These are phyloP conservation scores for Diaperis boleti DNA, from an alignment of 2,888 invertebrate species.

Conservation along the genomic window DNA sequence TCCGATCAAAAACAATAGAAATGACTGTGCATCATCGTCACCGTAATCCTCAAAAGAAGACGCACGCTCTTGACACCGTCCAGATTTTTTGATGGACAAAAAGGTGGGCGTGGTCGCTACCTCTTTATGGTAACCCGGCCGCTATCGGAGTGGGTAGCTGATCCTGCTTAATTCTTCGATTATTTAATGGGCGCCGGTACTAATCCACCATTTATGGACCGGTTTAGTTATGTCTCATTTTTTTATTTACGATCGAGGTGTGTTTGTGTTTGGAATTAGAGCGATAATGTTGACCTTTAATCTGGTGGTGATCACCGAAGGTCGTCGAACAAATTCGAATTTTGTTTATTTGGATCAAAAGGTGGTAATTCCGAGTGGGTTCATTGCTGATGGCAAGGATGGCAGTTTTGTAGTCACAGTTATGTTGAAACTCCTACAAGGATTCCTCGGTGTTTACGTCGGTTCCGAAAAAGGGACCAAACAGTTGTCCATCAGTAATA, in stretches of 20 bases:
- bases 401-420: too few species aligned
- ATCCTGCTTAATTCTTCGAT: too few species aligned
- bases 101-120: not conserved
- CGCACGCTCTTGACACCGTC: not conserved
- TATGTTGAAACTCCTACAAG: too few species aligned
- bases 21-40: not conserved
- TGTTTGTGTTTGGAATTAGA: not conserved
- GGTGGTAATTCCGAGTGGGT: too few species aligned
- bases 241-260: not conserved
- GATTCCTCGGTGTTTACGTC: too few species aligned
- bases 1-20: not conserved
- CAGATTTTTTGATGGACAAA: not conserved
- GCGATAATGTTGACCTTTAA: not conserved
- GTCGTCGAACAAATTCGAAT: too few species aligned
- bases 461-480: too few species aligned
- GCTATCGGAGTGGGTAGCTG: not conserved
- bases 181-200: too few species aligned
- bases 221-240: not conserved
- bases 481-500: too few species aligned
- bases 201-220: not conserved
- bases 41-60: conserved; percentile 6
- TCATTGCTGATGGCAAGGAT: too few species aligned
- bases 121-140: not conserved
- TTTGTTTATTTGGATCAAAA: too few species aligned
- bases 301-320: not conserved